phyloP scores from a whole-genome alignment of 2,113 vertebrate species.

The Callopanchax toddi region DNA sequence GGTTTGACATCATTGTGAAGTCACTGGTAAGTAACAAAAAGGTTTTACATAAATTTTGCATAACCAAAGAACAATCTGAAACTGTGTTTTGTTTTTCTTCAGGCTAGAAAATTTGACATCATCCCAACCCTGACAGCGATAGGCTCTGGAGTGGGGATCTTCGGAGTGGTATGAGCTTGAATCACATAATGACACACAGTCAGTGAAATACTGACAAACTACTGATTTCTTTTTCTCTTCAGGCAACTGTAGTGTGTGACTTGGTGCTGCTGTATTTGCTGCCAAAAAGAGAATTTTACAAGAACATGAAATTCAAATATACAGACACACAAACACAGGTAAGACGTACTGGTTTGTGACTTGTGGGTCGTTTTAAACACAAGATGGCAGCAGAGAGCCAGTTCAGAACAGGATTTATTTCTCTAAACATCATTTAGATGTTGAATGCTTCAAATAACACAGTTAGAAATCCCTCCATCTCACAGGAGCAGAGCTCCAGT shows the following conservation, averaged over 20 bases:
- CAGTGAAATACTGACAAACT: not conserved
- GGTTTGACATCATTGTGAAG: constrained; percentile 89
- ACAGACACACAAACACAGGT: constrained; percentile 74
- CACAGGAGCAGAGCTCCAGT: too few relatives aligned
- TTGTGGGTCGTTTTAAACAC: constrained; percentile 34
- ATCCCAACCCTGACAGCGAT: constrained; percentile 96
- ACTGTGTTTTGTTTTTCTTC: constrained; percentile 14
- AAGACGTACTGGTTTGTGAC: not conserved
- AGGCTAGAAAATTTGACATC: constrained; percentile 97
- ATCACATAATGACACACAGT: too few relatives aligned
- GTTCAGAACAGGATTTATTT: not conserved
- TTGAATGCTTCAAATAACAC: not conserved
- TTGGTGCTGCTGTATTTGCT: constrained; percentile 90
- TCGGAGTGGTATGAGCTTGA: constrained; percentile 89
- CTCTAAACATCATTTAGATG: not conserved
- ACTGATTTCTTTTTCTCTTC: not conserved
- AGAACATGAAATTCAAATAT: constrained; percentile 96
- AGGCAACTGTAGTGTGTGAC: constrained; percentile 97
- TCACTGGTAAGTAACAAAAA: constrained; percentile 82
- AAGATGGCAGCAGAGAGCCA: constrained; percentile 57
- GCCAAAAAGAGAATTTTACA: constrained; percentile 91
- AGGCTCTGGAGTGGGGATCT: constrained; percentile 97
- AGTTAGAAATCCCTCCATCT: rapidly evolving
- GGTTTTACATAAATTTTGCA: rapidly evolving
- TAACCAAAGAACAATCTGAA: rapidly evolving